Conservation (phyloP, 2,797 vertebrate genomes). For the Tapirus indicus region DNA sequence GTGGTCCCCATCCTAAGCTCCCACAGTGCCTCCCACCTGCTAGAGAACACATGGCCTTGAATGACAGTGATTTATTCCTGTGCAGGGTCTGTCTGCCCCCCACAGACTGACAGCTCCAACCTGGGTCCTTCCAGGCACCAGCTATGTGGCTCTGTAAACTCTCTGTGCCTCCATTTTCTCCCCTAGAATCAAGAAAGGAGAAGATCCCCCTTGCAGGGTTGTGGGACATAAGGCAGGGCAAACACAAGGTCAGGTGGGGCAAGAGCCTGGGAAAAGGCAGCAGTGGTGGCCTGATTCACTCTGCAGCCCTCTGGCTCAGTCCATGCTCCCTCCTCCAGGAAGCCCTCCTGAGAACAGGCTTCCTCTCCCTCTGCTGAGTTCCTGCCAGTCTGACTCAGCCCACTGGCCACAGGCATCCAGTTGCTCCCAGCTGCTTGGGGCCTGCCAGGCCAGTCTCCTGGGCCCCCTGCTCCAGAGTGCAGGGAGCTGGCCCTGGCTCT, state of each 20-base stretch:
- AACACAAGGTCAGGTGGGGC: not conserved
- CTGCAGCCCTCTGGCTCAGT: not conserved
- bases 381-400: not conserved
- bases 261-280: not conserved
- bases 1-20: not conserved
- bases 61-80: not conserved
- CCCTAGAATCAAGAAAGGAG: not conserved
- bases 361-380: not conserved
- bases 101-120: not conserved
- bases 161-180: not conserved
- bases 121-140: not conserved
- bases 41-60: not conserved
- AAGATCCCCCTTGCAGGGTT: not conserved
- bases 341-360: not conserved
- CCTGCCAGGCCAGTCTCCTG: not conserved
- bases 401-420: not conserved
- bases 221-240: not conserved
- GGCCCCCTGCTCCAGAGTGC: not conserved
- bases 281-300: not conserved
- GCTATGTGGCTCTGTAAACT: not conserved
- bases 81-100: not conserved
- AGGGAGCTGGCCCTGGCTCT: not conserved
- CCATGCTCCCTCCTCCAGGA: not conserved
- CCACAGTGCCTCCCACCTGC: not conserved
- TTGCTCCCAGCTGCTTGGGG: not conserved